Evolutionary conservation across 1,140 invertebrate genomes (phyloP).

Genomic region (Pomacea maculata): DNA sequence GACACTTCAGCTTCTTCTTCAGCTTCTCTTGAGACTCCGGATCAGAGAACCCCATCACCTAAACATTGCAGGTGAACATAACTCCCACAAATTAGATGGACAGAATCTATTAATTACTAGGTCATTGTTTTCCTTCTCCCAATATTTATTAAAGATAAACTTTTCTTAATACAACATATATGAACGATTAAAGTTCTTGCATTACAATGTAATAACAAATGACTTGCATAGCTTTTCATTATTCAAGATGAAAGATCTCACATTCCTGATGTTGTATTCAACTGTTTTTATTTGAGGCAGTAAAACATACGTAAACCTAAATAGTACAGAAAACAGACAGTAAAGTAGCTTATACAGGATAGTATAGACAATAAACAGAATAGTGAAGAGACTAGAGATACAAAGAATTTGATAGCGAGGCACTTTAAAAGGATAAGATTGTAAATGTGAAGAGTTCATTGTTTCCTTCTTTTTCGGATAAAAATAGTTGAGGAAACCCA

Average conservation of each 20-base stretch:
- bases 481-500: neutral
- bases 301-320: no score
- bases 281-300: no score
- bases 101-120: neutral
- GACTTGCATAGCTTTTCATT: no score
- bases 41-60: constrained; percentile 33
- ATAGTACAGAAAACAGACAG: no score
- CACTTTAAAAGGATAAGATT: no score
- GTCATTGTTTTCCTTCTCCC: neutral
- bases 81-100: no score
- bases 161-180: neutral
- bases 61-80: neutral
- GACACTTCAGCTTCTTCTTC: constrained; percentile 31
- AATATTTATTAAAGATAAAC: neutral
- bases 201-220: neutral
- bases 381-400: no score
- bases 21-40: constrained; percentile 25
- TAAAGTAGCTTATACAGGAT: no score
- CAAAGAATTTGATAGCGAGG: no score
- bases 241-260: no score
- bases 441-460: neutral
- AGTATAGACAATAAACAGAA: no score
- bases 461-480: neutral
- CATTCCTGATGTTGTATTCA: no score
- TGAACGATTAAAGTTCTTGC: neutral